These are phyloP conservation scores for Hoplodrina ambigua DNA, from an alignment of 2,888 invertebrate genomes.

Conservation along the genomic window DNA sequence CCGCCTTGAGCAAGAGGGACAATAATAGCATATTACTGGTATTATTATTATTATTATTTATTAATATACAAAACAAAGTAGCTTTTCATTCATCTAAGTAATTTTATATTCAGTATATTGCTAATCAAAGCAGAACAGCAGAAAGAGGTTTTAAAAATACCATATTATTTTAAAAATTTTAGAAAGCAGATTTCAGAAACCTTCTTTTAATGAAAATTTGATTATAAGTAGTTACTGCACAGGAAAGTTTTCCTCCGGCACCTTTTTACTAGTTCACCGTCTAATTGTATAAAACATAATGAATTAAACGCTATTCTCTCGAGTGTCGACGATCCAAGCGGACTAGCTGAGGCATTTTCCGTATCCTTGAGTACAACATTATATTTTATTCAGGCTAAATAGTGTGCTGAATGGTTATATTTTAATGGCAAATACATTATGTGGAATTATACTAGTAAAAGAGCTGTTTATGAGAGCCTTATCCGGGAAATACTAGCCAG, in stretches of 20 bases:
- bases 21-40: no score
- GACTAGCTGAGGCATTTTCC: constrained; percentile 14
- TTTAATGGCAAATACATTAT: not conserved
- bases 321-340: constrained; percentile 60
- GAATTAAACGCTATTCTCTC: constrained; percentile 73
- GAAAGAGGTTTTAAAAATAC: no score
- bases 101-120: no score
- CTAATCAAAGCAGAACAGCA: no score
- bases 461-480: not conserved
- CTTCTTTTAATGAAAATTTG: constrained; percentile 24
- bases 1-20: no score
- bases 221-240: constrained; percentile 67
- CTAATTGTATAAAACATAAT: constrained; percentile 76
- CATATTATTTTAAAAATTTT: no score
- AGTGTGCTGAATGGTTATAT: not conserved
- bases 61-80: not conserved
- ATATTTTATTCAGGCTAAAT: constrained; percentile 4
- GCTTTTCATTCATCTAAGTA: no score
- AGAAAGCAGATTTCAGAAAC: no score
- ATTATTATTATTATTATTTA: no score
- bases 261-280: constrained; percentile 64
- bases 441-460: not conserved
- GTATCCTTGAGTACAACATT: constrained; percentile 24
- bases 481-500: no score
- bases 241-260: constrained; percentile 63